Base-by-base conservation (phyloP, 2,113 vertebrate species). In the Seriola quinqueradiata region DNA sequence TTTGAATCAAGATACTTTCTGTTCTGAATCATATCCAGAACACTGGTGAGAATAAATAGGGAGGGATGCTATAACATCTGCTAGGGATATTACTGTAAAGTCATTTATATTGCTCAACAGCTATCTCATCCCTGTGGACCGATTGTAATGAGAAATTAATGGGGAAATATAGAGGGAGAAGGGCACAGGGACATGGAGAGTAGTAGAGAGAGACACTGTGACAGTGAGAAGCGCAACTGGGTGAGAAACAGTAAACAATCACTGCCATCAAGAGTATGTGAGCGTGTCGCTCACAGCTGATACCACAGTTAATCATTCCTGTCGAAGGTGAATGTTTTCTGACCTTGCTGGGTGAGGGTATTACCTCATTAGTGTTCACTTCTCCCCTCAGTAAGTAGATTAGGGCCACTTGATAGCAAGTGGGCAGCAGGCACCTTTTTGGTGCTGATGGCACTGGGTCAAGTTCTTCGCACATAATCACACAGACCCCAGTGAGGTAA, bases 331-430 rank as follows among this genome's bases (percentile, higher is more conserved):
- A 78, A 61, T 28, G 69, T 86, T 87, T 85, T 64, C 81, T 89
- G 91, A 92, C 91, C 89, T 90, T 90, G 86, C 75, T 73, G 81
- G 84, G 70, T 82, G 85, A 90, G 78, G 81, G 82, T 79, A 85
- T 94, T 91, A 94, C 76, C 87, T 92, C 48, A 28, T 95, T 92
- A 93, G 89, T 50, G 71, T 71, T 87, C 73, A 85, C 76, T 80
- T 92, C 84, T 86, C 65, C 54, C 75, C 66, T 74, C 75, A 58
- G 19, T 92, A 92, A 94, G 92, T 88, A 92, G 92, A 95, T 95
- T 92, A 93, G 64, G 66, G 32, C 12, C 82, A 34, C 74, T 58
- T 48, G 42, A 14, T 54, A 68, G 38, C 2, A 23, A 48, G 44
- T 50, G 54, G 48, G 48, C 32, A 0, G 38, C 16, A 44, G 64